Base-by-base conservation (phyloP, 2,888 invertebrate genomes). In the Ophion slaviceki region DNA sequence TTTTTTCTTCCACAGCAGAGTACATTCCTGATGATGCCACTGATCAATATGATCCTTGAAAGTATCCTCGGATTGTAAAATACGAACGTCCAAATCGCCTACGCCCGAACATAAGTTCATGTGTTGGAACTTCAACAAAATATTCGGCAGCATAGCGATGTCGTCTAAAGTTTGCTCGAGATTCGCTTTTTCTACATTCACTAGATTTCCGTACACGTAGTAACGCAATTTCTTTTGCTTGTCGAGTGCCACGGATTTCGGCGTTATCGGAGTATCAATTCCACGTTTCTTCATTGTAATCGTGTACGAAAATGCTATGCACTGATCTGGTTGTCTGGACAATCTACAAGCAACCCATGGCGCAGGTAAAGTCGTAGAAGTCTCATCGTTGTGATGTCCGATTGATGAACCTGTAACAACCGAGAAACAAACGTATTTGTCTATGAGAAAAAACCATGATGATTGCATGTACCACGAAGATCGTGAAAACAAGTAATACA, bases 221-320 rank as follows among this genome's bases (percentile, higher is more conserved):
- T 75, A 75, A 32, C 20, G 59, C 7, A 81, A 24, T 32, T 74
- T 40, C 24, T 62, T 67, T n/a, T 74, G 17, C 74, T n/a, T 17
- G 40, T 81, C 68, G n/a, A 75, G 17, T 32, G 59, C 64, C 10
- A 81, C 80, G 32, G 20, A 40, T 66, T 75, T 81, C n/a, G 62
- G 20, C 6, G 32, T 53, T 40, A 75, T 36, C 17, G 80, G 74
- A 59, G 32, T 47, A 40, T 62, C 28, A 5, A 62, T 62, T 1
- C 62, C 62, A 17, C 32, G 68, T 40, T 62, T 45, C 45, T 1
- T 14, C 45, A 45, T 71, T 3, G 62, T 36, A 28, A 32, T 32
- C 4, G 32, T 45, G 62, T 79, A 79, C 14, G 40, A 28, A 70
- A 79, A 70, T 62, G 28, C 62, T 32, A 71, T 53, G 24, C 64